Evolutionary conservation across 2,797 vertebrate genomes (phyloP).

Genomic region (Helarctos malayanus): DNA sequence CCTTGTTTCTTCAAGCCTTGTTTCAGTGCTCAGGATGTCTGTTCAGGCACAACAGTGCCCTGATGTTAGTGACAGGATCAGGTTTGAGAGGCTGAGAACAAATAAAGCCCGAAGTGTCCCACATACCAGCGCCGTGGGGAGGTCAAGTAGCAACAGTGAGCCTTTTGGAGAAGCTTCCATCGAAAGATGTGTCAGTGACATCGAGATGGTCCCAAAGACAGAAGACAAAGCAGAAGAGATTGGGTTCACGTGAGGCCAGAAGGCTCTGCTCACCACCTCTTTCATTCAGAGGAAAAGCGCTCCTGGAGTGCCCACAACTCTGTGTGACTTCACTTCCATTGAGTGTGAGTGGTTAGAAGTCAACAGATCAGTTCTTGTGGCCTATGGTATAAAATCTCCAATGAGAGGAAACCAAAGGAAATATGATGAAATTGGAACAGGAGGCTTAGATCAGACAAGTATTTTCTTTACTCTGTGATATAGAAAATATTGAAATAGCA

Average conservation of each 20-base stretch:
- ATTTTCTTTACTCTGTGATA: not conserved
- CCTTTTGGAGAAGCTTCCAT: constrained; percentile 52
- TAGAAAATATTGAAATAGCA: constrained; percentile 6
- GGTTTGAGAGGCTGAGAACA: constrained; percentile 71
- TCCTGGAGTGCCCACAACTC: not conserved
- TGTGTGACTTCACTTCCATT: not conserved
- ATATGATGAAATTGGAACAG: not conserved
- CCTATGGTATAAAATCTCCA: not conserved
- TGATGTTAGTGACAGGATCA: constrained; percentile 66
- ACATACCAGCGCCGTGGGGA: constrained; percentile 62
- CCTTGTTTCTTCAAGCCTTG: constrained; percentile 53
- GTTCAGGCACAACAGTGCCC: constrained; percentile 56
- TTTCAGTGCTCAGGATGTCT: constrained; percentile 69
- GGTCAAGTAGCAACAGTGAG: constrained; percentile 68
- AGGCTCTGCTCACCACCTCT: not conserved
- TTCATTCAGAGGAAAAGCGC: not conserved
- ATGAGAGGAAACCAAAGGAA: constrained; percentile 31
- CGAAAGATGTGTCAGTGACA: constrained; percentile 59
- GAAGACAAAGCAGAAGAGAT: constrained; percentile 53
- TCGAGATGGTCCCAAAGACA: constrained; percentile 37
- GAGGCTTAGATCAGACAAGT: not conserved
- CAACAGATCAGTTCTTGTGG: constrained; percentile 22
- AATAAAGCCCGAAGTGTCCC: constrained; percentile 75
- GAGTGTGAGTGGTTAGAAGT: constrained; percentile 17
- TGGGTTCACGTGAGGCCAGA: constrained; percentile 49